These are phyloP conservation scores for Serilophus lunatus DNA, from an alignment of 2,113 vertebrate genomes.

Conservation along the genomic window DNA sequence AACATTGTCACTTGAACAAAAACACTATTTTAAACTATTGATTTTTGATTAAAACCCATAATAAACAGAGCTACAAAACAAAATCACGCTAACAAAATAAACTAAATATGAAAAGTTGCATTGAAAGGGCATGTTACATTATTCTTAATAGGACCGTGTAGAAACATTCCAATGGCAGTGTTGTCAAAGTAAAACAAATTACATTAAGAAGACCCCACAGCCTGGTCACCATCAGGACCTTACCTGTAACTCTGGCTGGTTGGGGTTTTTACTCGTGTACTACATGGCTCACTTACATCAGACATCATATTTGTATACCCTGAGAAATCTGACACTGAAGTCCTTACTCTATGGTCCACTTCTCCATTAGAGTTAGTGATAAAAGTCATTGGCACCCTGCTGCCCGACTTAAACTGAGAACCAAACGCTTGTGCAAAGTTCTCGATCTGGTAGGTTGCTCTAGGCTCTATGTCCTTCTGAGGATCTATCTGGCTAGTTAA, in stretches of 20 bases:
- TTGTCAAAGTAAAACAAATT: slow-evolving; percentile 89
- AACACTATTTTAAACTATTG: slow-evolving; percentile 77
- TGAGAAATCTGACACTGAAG: slow-evolving; percentile 99
- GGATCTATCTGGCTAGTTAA: slow-evolving; percentile 87
- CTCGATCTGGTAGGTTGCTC: slow-evolving; percentile 97
- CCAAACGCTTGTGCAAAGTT: slow-evolving; percentile 99
- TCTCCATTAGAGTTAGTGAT: slow-evolving; percentile 87
- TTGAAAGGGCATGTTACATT: slow-evolving; percentile 97
- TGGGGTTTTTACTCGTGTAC: slow-evolving; percentile 97
- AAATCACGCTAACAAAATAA: slow-evolving; percentile 87
- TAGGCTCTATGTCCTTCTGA: slow-evolving; percentile 88
- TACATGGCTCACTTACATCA: slow-evolving; percentile 97
- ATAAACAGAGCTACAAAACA: slow-evolving; percentile 82
- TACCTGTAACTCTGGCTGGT: slow-evolving; percentile 99
- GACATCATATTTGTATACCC: slow-evolving; percentile 99
- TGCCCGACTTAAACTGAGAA: slow-evolving; percentile 97
- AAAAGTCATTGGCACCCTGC: slow-evolving; percentile 94
- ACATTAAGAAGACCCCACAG: slow-evolving; percentile 78
- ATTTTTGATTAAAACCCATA: slow-evolving; percentile 89
- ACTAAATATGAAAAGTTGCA: slow-evolving; percentile 95
- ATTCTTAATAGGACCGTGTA: slow-evolving; percentile 94
- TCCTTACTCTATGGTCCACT: slow-evolving; percentile 95
- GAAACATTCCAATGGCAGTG: slow-evolving; percentile 99
- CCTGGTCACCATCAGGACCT: slow-evolving; percentile 81
- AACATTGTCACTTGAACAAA: slow-evolving; percentile 83